Base-by-base conservation (phyloP, 2,888 invertebrate genomes). In the Subacronicta megacephala region DNA sequence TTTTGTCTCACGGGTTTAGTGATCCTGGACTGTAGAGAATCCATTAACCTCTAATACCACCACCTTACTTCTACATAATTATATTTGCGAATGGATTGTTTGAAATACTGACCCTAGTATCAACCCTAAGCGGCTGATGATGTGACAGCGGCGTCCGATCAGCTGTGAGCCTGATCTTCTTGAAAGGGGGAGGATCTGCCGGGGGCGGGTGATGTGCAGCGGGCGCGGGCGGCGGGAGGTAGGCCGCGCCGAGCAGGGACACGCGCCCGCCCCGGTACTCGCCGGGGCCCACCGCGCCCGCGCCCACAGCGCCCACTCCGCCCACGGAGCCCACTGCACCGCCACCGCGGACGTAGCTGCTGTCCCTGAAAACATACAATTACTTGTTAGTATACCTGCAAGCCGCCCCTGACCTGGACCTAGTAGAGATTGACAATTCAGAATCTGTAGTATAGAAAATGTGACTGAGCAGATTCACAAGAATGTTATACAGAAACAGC, bases 81-180 rank as follows among this genome's bases (percentile, higher is more conserved):
- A n/a, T n/a, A n/a, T n/a, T n/a, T 26, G 1, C 3, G n/a, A 5
- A n/a, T n/a, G 31, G 18, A 33, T 33, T 9, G n/a, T 15, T 15
- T 6, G 18, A 16, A 2, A 62, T 57, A 83, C 88, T 85, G 71
- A 93, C 89, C 94, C 96, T 94, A 23, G 96, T 96, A 81, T 96
- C 96, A 71, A 96, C 95, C 83, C 96, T 95, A 72, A 96, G 93
- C 68, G 95, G 96, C 77, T 95, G 95, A 65, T 92, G 95, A 78
- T 85, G 90, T 74, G 90, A 78, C 83, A 88, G 61, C 64, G 92
- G 85, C 76, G 80, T 74, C 35, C 92, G 80, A 62, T 94, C 92
- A 58, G 95, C 95, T 72, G 95, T 94, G 85, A 96, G 94, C 62
- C 96, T 93, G 85, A 96, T 95, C 95, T 96, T 96, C 93, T 96